Percentiles rank a stretch among this genome's conserved stretches.
phyloP scores from a whole-genome alignment of 2,113 vertebrate genomes.

The Mellivora capensis region DNA sequence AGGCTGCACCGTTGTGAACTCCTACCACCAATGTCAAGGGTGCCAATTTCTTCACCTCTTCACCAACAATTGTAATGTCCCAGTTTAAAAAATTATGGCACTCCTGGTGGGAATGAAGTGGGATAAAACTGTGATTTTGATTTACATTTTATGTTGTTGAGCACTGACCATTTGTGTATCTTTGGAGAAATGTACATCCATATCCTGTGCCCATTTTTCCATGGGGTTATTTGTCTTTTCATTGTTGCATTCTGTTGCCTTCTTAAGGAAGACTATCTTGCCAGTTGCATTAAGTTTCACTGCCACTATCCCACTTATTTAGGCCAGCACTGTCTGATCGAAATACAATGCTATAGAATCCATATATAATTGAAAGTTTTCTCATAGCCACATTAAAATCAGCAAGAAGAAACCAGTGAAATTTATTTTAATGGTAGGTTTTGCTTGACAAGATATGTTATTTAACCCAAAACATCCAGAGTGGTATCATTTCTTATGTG shows the following conservation, averaged over 20 bases:
- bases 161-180: not conserved
- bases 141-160: not conserved
- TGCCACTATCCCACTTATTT: not conserved
- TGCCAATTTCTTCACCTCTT: not conserved
- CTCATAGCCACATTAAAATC: not conserved
- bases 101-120: not conserved
- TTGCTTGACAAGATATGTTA: not conserved
- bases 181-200: not conserved
- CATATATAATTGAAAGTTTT: not conserved
- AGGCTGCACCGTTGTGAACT: not conserved
- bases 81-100: not conserved
- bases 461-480: not conserved
- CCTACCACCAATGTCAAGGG: fast-evolving
- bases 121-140: not conserved
- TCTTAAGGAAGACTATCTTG: not conserved
- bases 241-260: not conserved
- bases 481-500: not conserved
- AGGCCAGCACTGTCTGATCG: not conserved
- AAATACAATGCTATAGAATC: not conserved
- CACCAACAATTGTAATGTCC: not conserved
- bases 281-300: not conserved
- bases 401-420: not conserved
- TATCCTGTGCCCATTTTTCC: not conserved
- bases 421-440: not conserved
- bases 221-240: not conserved